Evolutionary conservation across 1,140 invertebrate genomes (phyloP), one percentile per base, ranked within the genome.

Genomic region (Aphelinus certus): DNA sequence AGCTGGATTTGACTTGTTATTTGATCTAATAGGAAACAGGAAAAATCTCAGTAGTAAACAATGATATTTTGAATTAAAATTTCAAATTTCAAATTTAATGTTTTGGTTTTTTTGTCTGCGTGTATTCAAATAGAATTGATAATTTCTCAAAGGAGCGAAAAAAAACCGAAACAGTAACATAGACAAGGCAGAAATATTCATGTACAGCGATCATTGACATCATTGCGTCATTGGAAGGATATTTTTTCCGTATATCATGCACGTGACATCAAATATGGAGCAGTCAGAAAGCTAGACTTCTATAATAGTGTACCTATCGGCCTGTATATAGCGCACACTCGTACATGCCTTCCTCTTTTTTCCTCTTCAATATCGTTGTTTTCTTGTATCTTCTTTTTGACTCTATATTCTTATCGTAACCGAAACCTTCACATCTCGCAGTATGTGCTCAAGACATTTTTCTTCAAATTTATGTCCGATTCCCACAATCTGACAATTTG

Each of bases 251-350:
- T 46, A 67, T 56, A 5, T 26, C 5, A 51, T 26, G 9, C 42
- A 3, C 48, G 56, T 43, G 64, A 73, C 58, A 78, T 73, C 69
- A 73, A 81, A 78, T 79, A 80, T 76, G 75, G 78, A 80, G 76
- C 79, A 78, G 57, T 61, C 42, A 42, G 42, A 43, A 53, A 42
- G 65, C 64, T 73, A 78, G 70, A 51, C 71, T 80, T 75, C 73
- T 76, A 75, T 72, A 77, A 80, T 72, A 67, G 3, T 68, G 58
- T 68, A 57, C 47, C 57, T 51, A 68, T 46, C 46, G 66, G 58
- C 53, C 64, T 68, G 45, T 58, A 57, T 26, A 68, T 57, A 58
- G 57, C 26, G 58, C 10, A 68, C 47, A 47, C 55, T 48, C 51
- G 51, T 56, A 66, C 56, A 6, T 51, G 6, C 10, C 51, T 68